phyloP scores from a whole-genome alignment of 2,113 vertebrate species.

The Amphiprion percula region DNA sequence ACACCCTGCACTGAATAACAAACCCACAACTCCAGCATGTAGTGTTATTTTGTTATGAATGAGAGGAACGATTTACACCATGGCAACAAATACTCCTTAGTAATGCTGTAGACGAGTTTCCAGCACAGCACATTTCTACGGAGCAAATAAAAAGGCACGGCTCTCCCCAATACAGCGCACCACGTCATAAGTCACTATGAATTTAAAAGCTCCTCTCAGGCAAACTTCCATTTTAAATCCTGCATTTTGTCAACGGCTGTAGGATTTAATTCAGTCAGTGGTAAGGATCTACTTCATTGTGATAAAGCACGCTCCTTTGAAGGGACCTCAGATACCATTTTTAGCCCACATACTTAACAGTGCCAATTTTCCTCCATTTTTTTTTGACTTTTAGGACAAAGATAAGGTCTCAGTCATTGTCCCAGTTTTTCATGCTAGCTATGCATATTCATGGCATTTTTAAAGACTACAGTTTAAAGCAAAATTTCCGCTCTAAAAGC shows the following conservation, averaged over 20 bases:
- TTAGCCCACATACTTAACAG: constrained; percentile 56
- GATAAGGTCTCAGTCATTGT: constrained; percentile 69
- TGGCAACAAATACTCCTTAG: constrained; percentile 57
- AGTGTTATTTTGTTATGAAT: constrained; percentile 55
- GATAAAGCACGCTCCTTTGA: constrained; percentile 68
- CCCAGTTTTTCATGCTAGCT: constrained; percentile 64
- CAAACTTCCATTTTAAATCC: constrained; percentile 76
- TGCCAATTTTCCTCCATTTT: constrained; percentile 50
- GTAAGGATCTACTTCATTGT: constrained; percentile 65
- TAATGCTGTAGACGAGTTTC: constrained; percentile 60
- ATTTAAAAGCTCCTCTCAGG: constrained; percentile 67
- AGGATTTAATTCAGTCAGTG: constrained; percentile 68
- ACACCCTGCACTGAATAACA: constrained; percentile 17
- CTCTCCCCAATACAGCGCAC: constrained; percentile 45
- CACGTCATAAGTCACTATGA: constrained; percentile 67
- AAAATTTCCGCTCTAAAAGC: constrained; percentile 46
- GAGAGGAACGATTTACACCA: constrained; percentile 53
- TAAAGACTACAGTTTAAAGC: constrained; percentile 64
- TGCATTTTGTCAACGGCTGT: constrained; percentile 66
- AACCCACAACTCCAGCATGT: constrained; percentile 31
- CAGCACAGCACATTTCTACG: constrained; percentile 53
- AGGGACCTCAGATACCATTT: constrained; percentile 63
- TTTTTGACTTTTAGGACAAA: constrained; percentile 58
- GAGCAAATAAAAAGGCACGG: constrained; percentile 51
- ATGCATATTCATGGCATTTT: constrained; percentile 75